Conservation (phyloP, 23 tunicate genomes). For the Styela clava region DNA sequence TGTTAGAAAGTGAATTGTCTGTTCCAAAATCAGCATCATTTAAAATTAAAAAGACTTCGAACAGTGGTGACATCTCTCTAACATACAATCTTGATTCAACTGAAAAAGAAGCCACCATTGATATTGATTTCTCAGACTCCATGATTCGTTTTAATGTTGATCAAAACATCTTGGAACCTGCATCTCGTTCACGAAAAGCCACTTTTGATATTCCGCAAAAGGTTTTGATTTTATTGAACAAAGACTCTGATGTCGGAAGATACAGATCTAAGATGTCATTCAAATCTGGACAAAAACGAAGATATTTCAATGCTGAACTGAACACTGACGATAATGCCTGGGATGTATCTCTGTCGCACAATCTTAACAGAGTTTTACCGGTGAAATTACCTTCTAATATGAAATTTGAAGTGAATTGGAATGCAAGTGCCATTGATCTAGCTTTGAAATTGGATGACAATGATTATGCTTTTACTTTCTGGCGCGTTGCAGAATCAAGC, state of each 20-base stretch:
- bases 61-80: background rate
- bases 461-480: background rate
- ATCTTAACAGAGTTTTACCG: constrained; percentile 11
- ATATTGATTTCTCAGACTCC: background rate
- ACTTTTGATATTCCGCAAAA: background rate
- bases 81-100: background rate
- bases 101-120: background rate
- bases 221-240: background rate
- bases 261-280: background rate
- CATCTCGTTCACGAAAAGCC: background rate
- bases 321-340: background rate
- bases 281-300: constrained; percentile 11
- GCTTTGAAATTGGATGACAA: background rate
- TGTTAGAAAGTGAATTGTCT: background rate
- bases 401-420: background rate
- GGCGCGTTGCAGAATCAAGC: background rate
- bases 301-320: background rate
- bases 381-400: background rate
- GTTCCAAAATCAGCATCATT: background rate
- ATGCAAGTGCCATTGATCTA: background rate
- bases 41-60: background rate
- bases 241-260: background rate
- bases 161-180: background rate
- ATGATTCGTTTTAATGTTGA: background rate
- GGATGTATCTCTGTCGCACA: constrained; percentile 5